These are phyloP conservation scores for Reticulitermes speratus DNA, from an alignment of 1,140 invertebrate genomes.

Conservation along the genomic window DNA sequence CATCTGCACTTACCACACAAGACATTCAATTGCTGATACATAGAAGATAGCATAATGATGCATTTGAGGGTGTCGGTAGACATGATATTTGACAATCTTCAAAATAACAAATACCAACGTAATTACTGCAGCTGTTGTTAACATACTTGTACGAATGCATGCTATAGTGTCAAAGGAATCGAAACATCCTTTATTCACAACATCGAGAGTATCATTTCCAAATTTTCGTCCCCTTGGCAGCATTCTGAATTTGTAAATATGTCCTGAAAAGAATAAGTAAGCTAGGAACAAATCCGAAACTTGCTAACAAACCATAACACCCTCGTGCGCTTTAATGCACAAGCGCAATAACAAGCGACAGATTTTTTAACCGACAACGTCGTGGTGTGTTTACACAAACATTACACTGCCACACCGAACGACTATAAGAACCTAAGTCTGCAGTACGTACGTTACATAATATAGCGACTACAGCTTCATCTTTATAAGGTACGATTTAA, in stretches of 20 bases:
- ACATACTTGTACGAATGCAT: slow-evolving; percentile 52
- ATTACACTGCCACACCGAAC: not conserved
- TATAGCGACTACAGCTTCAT: not conserved
- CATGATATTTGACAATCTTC: slow-evolving; percentile 52
- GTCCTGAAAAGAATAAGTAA: not conserved
- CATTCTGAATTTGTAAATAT: slow-evolving; percentile 29
- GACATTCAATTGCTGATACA: slow-evolving; percentile 50
- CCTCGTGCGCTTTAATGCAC: no score
- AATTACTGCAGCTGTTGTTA: slow-evolving; percentile 48
- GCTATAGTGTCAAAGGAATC: slow-evolving; percentile 50
- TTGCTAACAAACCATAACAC: not conserved
- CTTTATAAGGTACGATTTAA: not conserved
- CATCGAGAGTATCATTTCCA: slow-evolving; percentile 49
- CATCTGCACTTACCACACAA: slow-evolving; percentile 48
- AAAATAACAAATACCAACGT: slow-evolving; percentile 51
- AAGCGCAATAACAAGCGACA: no score
- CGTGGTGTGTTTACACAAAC: not conserved
- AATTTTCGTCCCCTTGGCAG: slow-evolving; percentile 42
- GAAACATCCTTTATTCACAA: slow-evolving; percentile 50
- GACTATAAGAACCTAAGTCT: not conserved
- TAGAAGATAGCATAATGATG: slow-evolving; percentile 58
- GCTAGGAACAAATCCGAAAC: not conserved
- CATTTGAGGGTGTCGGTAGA: slow-evolving; percentile 50
- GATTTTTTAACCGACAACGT: not conserved
- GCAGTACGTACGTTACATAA: not conserved